phyloP scores from a whole-genome alignment of 30 jellyfish, hydroid and myxozoan species.

The Hydra vulgaris region DNA sequence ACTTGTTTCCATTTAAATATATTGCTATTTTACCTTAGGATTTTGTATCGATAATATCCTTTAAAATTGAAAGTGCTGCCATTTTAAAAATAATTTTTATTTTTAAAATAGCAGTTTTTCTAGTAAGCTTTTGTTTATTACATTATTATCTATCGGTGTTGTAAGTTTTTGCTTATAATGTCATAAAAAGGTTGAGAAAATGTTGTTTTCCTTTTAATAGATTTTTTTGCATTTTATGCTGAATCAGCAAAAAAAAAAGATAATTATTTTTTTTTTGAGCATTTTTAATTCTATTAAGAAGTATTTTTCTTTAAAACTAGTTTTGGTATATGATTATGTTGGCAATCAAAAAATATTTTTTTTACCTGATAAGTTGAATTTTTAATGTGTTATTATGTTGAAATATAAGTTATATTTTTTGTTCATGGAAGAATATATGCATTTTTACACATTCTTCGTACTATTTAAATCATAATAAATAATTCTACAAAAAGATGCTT shows the following conservation, averaged over 20 bases:
- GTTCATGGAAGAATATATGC: background rate
- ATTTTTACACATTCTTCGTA: background rate
- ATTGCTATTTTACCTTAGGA: background rate
- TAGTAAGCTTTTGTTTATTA: background rate
- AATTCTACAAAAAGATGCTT: background rate
- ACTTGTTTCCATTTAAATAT: background rate
- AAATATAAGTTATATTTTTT: background rate
- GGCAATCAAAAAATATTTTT: background rate
- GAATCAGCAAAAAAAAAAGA: background rate
- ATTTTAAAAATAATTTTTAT: too few species aligned
- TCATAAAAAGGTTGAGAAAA: background rate
- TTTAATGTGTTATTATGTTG: background rate
- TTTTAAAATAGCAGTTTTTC: background rate
- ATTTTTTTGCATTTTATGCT: background rate
- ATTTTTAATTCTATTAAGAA: background rate
- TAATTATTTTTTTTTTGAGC: background rate
- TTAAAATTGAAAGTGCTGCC: background rate
- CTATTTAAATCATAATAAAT: background rate
- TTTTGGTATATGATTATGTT: background rate
- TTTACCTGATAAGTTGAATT: background rate
- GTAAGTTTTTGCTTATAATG: background rate
- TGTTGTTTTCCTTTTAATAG: background rate
- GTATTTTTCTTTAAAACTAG: background rate
- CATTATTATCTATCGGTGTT: background rate
- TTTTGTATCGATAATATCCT: background rate